Evolutionary conservation across 2,113 vertebrate genomes (phyloP).

Genomic region (Carollia perspicillata): DNA sequence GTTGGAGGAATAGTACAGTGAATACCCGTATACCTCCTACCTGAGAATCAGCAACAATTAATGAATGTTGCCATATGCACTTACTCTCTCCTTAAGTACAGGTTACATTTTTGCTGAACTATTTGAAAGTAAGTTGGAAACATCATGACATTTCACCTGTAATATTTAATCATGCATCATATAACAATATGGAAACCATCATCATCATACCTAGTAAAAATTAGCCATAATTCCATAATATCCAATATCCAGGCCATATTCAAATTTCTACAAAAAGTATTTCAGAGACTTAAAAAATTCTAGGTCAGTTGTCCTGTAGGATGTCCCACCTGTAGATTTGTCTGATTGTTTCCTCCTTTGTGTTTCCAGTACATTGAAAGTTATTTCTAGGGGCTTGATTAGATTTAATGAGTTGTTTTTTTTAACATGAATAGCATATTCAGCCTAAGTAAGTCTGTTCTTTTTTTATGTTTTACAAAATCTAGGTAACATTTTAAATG

Average conservation of each 20-base stretch:
- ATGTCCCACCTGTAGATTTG: neutral
- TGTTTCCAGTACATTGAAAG: neutral
- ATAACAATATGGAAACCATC: neutral
- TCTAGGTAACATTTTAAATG: neutral
- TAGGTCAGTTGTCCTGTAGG: neutral
- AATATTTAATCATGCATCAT: neutral
- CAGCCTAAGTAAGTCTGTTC: neutral
- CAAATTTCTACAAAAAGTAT: neutral
- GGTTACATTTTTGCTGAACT: too few species aligned
- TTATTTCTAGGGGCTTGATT: neutral
- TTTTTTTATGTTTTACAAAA: neutral
- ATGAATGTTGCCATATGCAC: neutral
- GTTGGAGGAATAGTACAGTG: neutral
- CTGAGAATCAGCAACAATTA: neutral
- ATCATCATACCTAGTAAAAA: neutral
- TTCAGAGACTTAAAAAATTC: neutral
- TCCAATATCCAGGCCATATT: neutral
- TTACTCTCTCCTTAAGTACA: neutral
- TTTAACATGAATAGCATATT: neutral
- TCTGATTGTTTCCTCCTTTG: neutral
- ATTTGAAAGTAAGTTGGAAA: neutral
- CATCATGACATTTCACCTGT: neutral
- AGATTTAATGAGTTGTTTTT: neutral
- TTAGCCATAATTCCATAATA: neutral
- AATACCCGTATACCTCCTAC: neutral